Conservation (phyloP, 2,797 vertebrate genomes). For the Chelon auratus region DNA sequence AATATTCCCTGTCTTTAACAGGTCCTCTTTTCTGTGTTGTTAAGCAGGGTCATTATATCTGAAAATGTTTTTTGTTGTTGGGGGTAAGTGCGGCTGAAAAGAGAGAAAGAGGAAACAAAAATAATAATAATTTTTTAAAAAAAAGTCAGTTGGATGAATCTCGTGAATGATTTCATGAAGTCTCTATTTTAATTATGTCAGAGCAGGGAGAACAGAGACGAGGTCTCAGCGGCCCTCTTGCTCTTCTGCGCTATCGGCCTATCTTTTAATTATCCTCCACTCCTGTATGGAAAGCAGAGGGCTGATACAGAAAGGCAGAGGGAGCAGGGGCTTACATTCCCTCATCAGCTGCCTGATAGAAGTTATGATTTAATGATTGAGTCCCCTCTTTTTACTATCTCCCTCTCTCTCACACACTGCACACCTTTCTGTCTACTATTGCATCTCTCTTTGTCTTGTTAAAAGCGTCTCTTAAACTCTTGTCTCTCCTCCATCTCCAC, state of each 20-base stretch:
- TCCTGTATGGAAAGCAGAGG: conserved; percentile 64
- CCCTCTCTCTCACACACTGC: background rate
- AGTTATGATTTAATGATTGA: conserved; percentile 55
- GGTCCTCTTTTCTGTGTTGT: conserved; percentile 55
- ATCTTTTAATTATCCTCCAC: conserved; percentile 81
- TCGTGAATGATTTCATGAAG: conserved; percentile 56
- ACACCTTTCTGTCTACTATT: conserved; percentile 35
- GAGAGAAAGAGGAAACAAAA: background rate
- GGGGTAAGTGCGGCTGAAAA: conserved; percentile 19
- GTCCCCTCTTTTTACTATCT: conserved; percentile 7
- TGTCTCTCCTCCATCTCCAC: conserved; percentile 11
- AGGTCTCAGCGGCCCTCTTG: conserved; percentile 60
- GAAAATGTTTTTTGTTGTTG: conserved; percentile 57
- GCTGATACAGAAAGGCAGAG: conserved; percentile 51
- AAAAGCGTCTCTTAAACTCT: conserved; percentile 49
- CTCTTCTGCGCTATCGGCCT: conserved; percentile 62
- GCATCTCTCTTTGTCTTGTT: conserved; percentile 35
- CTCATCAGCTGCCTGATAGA: conserved; percentile 54
- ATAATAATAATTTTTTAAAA: no score
- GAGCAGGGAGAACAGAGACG: conserved; percentile 56
- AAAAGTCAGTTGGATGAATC: conserved; percentile 35
- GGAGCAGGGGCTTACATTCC: conserved; percentile 55
- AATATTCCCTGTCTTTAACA: conserved; percentile 47
- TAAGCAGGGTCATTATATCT: conserved; percentile 47
- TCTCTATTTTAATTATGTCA: conserved; percentile 76